Conservation (phyloP, 2,888 invertebrate species). For the Urechis unicinctus region DNA sequence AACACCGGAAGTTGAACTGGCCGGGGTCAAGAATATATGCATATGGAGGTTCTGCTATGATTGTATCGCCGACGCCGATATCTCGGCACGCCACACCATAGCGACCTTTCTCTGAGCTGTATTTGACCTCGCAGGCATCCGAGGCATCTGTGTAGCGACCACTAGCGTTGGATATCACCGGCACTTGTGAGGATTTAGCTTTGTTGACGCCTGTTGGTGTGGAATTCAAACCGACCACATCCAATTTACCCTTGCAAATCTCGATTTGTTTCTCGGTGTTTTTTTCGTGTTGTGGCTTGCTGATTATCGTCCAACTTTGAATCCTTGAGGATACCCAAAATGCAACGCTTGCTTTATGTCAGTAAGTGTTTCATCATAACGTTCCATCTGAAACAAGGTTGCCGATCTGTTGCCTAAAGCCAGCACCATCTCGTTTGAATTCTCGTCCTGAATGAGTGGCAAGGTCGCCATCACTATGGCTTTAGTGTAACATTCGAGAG, state of each 20-base stretch:
- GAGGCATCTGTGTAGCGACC: constrained; percentile 15
- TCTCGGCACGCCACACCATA: constrained; percentile 28
- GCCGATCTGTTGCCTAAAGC: constrained; percentile 38
- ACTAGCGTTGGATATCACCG: constrained; percentile 2
- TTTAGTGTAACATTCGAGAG: constrained; percentile 32
- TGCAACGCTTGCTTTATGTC: constrained; percentile 42
- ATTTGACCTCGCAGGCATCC: constrained; percentile 25
- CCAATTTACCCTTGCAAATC: not conserved
- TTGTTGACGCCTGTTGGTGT: too few species aligned
- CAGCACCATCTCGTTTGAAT: constrained; percentile 9
- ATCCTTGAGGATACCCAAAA: constrained; percentile 60
- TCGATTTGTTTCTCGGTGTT: not conserved
- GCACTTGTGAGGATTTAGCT: too few species aligned
- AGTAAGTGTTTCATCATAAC: constrained; percentile 30
- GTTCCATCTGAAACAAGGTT: constrained; percentile 33
- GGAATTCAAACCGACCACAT: not conserved
- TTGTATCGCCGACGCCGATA: constrained; percentile 13
- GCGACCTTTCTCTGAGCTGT: constrained; percentile 29
- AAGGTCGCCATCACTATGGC: constrained; percentile 31
- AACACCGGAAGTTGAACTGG: constrained; percentile 10
- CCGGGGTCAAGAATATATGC: constrained; percentile 11
- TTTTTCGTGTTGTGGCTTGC: constrained; percentile 19
- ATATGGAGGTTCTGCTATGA: constrained; percentile 17
- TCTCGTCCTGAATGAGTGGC: not conserved
- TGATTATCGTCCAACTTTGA: constrained; percentile 10